Percentiles rank a stretch among this genome's conserved stretches.
Evolutionary conservation across 2,797 vertebrate genomes (phyloP).

Genomic region (Sebastiscus albofasciatus): DNA sequence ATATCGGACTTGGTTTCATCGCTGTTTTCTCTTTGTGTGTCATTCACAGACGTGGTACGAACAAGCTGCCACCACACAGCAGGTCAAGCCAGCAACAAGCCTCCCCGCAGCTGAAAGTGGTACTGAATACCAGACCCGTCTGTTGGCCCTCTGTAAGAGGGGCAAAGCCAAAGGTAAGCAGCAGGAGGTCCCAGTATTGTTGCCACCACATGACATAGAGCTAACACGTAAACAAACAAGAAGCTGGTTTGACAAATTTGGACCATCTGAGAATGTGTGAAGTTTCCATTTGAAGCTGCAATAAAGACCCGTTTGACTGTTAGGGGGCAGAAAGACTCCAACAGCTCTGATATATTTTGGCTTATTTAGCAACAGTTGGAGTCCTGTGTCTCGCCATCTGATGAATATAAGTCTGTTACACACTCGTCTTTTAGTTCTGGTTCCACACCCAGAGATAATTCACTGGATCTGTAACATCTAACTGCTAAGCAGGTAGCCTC

Average conservation of each 20-base stretch:
- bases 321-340: not conserved
- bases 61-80: constrained; percentile 9
- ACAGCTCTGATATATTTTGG: not conserved
- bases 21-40: constrained; percentile 9
- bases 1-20: not conserved
- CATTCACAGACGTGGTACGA: constrained; percentile 80
- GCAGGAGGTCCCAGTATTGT: constrained; percentile 7
- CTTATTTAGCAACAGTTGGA: not conserved
- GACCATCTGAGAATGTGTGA: not conserved
- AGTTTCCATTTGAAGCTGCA: not conserved
- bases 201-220: not conserved
- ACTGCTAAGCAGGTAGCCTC: not conserved
- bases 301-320: not conserved
- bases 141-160: constrained; percentile 80
- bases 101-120: fast-evolving
- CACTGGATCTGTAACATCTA: not conserved
- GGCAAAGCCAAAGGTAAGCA: constrained; percentile 81
- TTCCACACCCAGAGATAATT: not conserved
- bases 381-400: not conserved
- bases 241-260: not conserved
- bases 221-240: not conserved
- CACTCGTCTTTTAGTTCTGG: not conserved
- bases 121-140: constrained; percentile 24
- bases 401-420: not conserved
- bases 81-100: not conserved